A percentile compares a stretch with the other conserved stretches of the same genome.
Evolutionary conservation across 2,888 invertebrate species (phyloP).

Genomic region (Drosophila eohydei): DNA sequence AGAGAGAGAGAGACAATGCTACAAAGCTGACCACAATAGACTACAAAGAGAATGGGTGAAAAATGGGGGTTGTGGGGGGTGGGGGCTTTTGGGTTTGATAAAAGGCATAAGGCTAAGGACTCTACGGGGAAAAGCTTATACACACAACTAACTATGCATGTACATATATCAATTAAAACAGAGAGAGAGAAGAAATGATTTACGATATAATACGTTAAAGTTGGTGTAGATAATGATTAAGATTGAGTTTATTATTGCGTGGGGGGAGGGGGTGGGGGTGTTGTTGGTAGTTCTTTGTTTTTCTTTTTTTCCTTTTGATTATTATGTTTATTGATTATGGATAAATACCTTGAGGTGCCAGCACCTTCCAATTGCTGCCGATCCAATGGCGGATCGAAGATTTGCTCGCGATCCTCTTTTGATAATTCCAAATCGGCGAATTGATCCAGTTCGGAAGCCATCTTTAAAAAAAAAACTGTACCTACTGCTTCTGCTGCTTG

Average conservation of each 20-base stretch:
- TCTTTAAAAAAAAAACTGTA: slow-evolving; percentile 60
- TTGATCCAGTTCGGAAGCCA: slow-evolving; percentile 86
- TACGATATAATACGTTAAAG: background rate
- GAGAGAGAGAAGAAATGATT: background rate
- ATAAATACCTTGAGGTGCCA: slow-evolving; percentile 85
- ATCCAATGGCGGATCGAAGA: slow-evolving; percentile 87
- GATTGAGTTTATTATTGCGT: background rate
- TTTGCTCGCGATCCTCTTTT: slow-evolving; percentile 90
- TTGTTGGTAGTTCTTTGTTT: slow-evolving; percentile 2
- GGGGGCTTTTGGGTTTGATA: background rate
- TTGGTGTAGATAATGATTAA: slow-evolving; percentile 1
- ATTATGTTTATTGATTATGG: background rate
- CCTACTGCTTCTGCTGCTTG: slow-evolving; percentile 13
- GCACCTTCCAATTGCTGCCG: slow-evolving; percentile 85
- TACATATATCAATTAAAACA: background rate
- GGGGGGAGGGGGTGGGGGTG: background rate
- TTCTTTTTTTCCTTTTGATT: background rate
- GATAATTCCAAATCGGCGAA: slow-evolving; percentile 89
- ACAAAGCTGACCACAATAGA: background rate
- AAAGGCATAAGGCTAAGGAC: background rate
- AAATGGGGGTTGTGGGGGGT: background rate
- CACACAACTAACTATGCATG: slow-evolving; percentile 2
- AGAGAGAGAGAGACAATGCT: background rate
- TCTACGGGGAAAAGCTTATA: slow-evolving; percentile 1
- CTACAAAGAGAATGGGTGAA: background rate